These are phyloP conservation scores for Lochmaea capreae DNA, from an alignment of 2,888 invertebrate genomes.

Conservation along the genomic window DNA sequence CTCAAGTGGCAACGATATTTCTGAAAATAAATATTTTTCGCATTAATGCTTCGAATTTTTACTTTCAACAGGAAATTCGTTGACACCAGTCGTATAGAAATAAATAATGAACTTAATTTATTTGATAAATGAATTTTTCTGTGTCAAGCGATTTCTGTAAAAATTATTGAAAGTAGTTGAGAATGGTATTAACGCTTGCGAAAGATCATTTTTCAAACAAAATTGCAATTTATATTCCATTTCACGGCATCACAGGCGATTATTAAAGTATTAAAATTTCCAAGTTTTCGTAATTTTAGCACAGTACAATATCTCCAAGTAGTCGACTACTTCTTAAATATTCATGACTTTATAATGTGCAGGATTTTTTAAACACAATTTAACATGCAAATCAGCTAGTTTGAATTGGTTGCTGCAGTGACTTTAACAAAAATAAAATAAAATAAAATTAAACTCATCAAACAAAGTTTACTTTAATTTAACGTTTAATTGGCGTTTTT, in stretches of 20 bases:
- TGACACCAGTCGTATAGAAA: no score
- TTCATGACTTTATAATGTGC: background rate
- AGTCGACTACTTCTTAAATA: background rate
- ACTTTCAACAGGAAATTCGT: no score
- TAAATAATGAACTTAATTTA: no score
- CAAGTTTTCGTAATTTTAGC: background rate
- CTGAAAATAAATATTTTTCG: no score
- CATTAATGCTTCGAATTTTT: no score
- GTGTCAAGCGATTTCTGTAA: background rate
- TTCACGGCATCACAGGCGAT: background rate
- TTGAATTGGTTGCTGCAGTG: background rate
- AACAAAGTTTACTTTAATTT: no score
- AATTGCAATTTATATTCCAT: background rate
- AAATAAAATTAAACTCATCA: background rate
- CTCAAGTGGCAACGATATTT: no score
- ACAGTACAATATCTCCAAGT: background rate
- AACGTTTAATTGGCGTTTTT: no score
- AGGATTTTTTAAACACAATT: background rate
- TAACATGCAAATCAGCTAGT: conserved; percentile 1
- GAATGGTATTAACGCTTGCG: background rate
- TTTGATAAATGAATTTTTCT: no score
- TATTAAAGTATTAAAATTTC: background rate
- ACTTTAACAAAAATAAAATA: background rate
- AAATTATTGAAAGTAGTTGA: background rate
- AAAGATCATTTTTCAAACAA: background rate